Base-by-base conservation (phyloP, 2,113 vertebrate species). In the Nymphicus hollandicus region DNA sequence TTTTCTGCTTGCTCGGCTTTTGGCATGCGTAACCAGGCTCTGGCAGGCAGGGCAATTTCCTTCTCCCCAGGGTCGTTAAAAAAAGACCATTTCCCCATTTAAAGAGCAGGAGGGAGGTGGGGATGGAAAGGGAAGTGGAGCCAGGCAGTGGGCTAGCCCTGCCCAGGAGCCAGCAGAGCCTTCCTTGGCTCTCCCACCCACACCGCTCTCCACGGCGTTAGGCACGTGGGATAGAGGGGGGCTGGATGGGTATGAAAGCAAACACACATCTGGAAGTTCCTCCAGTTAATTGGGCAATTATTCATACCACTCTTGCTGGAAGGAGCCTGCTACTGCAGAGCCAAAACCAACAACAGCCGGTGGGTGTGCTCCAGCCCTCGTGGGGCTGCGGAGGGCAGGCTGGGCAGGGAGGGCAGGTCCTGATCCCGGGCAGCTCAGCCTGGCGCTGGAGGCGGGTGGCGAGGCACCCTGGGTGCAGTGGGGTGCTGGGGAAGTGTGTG, bases 261-360 rank as follows among this genome's bases (percentile, higher is more conserved):
- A 94, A 96, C 70, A 87, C 95, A 97, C 97, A 97, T 96, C 95
- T 97, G 97, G 97, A 97, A 97, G 97, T 97, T 96, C 96, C 96
- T 97, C 53, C 72, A 86, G 90, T 97, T 97, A 97, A 97, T 96
- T 97, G 97, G 95, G 94, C 96, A 97, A 97, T 97, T 97, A 96
- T 97, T 97, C 96, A 97, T 97, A 95, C 93, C 84, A 89, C 93
- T 96, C 86, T 93, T 88, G 93, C 95, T 97, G 97, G 95, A 96
- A 97, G 91, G 83, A 95, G 95, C 68, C 88, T 91, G 95, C 86
- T 96, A 92, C 86, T 72, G 71, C 86, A 11, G 52, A 91, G 96
- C 96, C 96, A 97, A 97, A 95, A 96, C 78, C 93, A 97, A 97
- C 95, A 95, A 87, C 96, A 94, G 91, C 37, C 16, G 4, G 25